A percentile compares a stretch with the other conserved stretches of the same genome.
Conservation (phyloP, 2,888 invertebrate species). For the Eupithecia subumbrata region DNA sequence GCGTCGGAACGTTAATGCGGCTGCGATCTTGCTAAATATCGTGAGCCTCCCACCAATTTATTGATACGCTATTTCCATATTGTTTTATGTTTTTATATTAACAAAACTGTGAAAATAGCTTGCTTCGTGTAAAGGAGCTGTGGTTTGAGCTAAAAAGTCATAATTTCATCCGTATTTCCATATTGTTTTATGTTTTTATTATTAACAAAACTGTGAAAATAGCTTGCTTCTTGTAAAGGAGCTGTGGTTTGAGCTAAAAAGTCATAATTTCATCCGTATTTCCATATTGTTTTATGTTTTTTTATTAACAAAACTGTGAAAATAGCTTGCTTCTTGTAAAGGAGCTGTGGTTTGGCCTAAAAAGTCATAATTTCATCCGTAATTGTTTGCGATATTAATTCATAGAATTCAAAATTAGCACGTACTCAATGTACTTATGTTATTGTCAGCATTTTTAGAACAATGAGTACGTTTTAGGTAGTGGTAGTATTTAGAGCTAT, state of each 20-base stretch:
- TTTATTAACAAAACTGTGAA: conserved; percentile 10
- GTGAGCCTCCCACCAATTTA: conserved; percentile 32
- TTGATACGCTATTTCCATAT: conserved; percentile 29
- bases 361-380: no score
- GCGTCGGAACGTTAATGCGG: conserved; percentile 69
- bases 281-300: background rate
- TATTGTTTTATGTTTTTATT: background rate
- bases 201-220: conserved; percentile 2
- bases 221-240: background rate
- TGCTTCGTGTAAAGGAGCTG: background rate
- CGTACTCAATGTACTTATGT: no score
- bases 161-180: no score
- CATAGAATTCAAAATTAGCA: no score
- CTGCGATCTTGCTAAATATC: conserved; percentile 56
- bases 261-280: no score
- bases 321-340: background rate
- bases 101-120: conserved; percentile 1
- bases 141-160: background rate
- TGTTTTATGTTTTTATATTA: background rate
- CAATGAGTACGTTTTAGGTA: no score
- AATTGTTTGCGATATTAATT: no score
- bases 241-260: background rate
- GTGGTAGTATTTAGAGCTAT: no score
- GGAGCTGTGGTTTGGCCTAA: background rate
- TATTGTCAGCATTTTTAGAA: no score